Evolutionary conservation across 1,140 invertebrate genomes (phyloP), one percentile per base, ranked within the genome.

Genomic region (Tetramorium alpestre): DNA sequence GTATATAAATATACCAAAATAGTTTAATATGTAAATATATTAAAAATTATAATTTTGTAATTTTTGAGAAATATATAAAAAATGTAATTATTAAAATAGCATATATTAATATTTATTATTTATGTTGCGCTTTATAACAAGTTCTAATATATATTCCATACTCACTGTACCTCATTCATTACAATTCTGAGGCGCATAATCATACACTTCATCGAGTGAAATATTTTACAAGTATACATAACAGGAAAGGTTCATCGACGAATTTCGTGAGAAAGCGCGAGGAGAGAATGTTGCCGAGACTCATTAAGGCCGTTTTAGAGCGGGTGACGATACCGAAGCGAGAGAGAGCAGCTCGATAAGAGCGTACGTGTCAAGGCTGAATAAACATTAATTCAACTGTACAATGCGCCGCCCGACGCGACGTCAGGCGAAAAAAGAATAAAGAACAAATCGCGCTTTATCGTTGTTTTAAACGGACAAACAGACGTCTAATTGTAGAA

Each of bases 281-380:
- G 44, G 64, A 86, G 60, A 86, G 64, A 67, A 81, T 60, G 49
- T 69, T 78, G 76, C 64, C 54, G 64, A 62, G 75, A 81, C 64
- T 86, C 85, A 81, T 86, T 86, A 86, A 86, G 64, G 76, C 85
- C 77, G 76, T 86, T 86, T 86, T 86, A 81, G 76, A 81, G 51
- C 51, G 85, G 18, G 44, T 80, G 85, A 80, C 62, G 75, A 81
- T 86, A 80, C 44, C 76, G 76, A 86, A 86, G 49, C 25, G 76
- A 13, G 51, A 80, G 85, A 86, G 76, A 70, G 76, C 62, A 77
- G 62, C 76, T 86, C 87, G 64, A 72, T 89, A 87, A 73, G 76
- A 73, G 58, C 22, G 77, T 90, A 82, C 58, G 88, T 90, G 87
- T 90, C 88, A 90, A 90, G 88, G 88, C 78, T 89, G 70, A 86